Evolutionary conservation across 1,140 invertebrate genomes (phyloP).

Genomic region (Zaprionus nigranus): DNA sequence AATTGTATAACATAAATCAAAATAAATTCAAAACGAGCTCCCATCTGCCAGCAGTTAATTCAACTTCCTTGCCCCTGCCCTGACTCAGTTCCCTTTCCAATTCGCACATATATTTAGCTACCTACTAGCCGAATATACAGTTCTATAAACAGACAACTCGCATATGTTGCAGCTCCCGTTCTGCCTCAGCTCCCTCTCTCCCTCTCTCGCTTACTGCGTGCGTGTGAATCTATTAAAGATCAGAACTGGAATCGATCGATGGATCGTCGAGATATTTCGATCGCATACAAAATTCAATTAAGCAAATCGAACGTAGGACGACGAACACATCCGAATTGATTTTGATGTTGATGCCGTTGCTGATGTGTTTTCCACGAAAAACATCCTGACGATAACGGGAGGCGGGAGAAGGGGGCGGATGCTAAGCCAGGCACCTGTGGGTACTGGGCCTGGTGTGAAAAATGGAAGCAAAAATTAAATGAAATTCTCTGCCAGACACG

Average conservation of each 20-base stretch:
- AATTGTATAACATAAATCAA: background rate
- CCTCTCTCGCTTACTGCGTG: conserved; percentile 36
- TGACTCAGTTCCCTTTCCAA: background rate
- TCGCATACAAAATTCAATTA: conserved; percentile 69
- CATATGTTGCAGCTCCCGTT: background rate
- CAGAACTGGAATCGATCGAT: conserved; percentile 35
- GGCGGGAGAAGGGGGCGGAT: background rate
- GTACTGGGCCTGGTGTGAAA: conserved; percentile 56
- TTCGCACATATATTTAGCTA: conserved; percentile 5
- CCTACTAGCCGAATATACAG: conserved; percentile 1
- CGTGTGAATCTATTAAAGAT: conserved; percentile 73
- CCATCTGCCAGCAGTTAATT: background rate
- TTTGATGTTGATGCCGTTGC: conserved; percentile 25
- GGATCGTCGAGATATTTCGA: conserved; percentile 1
- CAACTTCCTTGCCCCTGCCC: background rate
- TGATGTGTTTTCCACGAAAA: conserved; percentile 69
- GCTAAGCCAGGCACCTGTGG: conserved; percentile 52
- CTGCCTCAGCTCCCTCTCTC: background rate
- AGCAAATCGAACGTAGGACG: conserved; percentile 59
- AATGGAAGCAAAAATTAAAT: conserved; percentile 42
- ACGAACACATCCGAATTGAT: conserved; percentile 49
- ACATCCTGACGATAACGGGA: conserved; percentile 32
- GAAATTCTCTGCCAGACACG: conserved; percentile 29
- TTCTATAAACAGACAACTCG: background rate
- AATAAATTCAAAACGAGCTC: background rate